Evolutionary conservation across 2,113 vertebrate genomes (phyloP).

Genomic region (Motacilla tschutschensis): DNA sequence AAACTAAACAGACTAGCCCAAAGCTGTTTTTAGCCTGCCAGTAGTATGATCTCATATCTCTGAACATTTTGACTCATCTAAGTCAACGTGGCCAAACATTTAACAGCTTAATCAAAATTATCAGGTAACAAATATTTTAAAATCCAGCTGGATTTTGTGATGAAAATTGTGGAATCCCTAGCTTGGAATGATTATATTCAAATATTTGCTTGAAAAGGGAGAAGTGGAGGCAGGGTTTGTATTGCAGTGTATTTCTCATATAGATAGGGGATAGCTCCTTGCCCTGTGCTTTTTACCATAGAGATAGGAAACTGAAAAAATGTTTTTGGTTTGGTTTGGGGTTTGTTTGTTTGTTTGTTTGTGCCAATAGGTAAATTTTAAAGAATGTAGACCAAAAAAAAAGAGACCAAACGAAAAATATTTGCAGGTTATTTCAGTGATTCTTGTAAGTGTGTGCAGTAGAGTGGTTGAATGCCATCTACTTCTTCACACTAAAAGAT

Average conservation of each 20-base stretch:
- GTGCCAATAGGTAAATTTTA: background rate
- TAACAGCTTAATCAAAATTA: background rate
- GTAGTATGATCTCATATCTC: background rate
- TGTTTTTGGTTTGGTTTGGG: background rate
- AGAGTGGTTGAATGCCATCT: background rate
- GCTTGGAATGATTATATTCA: background rate
- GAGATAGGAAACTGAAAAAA: background rate
- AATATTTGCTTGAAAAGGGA: background rate
- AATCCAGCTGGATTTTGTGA: background rate
- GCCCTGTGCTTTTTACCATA: background rate
- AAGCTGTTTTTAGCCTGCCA: background rate
- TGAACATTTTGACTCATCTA: background rate
- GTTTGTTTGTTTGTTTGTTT: background rate
- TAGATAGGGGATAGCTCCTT: background rate
- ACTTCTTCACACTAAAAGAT: conserved; percentile 43
- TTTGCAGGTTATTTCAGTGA: background rate
- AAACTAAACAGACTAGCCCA: background rate
- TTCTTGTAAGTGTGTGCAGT: background rate
- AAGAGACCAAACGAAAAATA: background rate
- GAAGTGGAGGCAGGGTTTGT: background rate
- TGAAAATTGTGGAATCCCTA: background rate
- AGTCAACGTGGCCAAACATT: background rate
- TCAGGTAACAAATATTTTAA: background rate
- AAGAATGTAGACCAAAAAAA: background rate
- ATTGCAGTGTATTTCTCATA: background rate